Conservation (phyloP, 2,113 vertebrate genomes). For the Halcyon malimbica region DNA sequence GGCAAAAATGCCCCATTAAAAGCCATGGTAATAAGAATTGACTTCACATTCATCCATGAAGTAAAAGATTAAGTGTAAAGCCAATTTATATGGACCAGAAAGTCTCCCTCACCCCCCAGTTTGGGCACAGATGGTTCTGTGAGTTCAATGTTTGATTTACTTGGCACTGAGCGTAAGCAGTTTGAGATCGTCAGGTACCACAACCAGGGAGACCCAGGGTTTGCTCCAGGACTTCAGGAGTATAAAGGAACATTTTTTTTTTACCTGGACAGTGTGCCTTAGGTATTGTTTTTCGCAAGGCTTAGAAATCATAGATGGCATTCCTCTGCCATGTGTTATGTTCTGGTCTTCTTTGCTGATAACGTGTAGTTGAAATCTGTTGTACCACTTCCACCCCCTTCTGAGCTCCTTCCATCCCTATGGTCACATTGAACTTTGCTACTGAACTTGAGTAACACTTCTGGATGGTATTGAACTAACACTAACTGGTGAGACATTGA, state of each 20-base stretch:
- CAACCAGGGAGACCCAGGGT: neutral
- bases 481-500: neutral
- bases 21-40: accelerated
- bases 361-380: neutral
- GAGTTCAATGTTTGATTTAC: neutral
- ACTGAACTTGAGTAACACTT: neutral
- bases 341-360: neutral
- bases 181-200: neutral
- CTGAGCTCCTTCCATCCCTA: neutral
- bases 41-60: neutral
- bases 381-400: neutral
- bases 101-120: neutral
- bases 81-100: neutral
- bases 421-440: neutral
- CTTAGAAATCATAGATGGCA: neutral
- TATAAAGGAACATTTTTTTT: neutral
- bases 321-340: neutral
- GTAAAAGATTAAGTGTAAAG: accelerated
- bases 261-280: neutral
- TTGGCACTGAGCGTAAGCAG: neutral
- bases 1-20: neutral
- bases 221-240: neutral
- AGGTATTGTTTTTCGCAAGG: neutral
- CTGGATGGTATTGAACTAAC: neutral
- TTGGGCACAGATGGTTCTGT: neutral